Evolutionary conservation across 2,888 invertebrate species (phyloP), one percentile per base, ranked within the genome.

Genomic region (Protodeltote pygarga): DNA sequence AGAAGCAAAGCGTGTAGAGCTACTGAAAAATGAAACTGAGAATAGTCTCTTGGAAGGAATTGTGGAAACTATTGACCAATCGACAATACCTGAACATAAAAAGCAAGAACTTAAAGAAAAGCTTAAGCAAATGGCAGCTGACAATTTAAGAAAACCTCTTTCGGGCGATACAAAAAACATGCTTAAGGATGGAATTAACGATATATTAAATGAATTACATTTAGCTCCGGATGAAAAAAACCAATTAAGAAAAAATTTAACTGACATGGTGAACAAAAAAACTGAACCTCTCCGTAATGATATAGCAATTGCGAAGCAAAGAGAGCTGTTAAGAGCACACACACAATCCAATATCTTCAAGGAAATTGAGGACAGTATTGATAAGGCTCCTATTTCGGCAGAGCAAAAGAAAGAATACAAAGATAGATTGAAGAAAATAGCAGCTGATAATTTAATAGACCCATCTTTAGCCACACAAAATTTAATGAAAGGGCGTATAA

Each of bases 241-340:
- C 14, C 33, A 35, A 17, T 40, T 53, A 2, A 54, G 54, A 31
- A 46, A 27, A 3, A 34, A 46, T n/a, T 29, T 75, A 13, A 50
- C 39, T 6, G 21, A 54, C 14, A 47, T 39, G 19, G 17, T 71
- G 25, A 34, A 45, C 10, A 41, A 60, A 19, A 62, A 61, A 21
- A 38, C 13, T 6, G 16, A 29, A n/a, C 45, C 65, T 21, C 45
- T 40, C 8, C 31, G 65, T 24, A 6, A 24, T 11, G 2, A 11
- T 11, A 10, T 24, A 5, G 2, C 11, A 4, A 11, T 11, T 5
- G 11, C 10, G 6, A 24, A 24, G 11, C 24, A 24, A 11, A 24
- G 10, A 5, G 11, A 11, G 3, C 10, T 5, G 2, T 24, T 24
- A 6, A 11, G 11, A 24, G 11, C 6, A 5, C 10, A 24, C 5